Base-by-base conservation (phyloP, 2,888 invertebrate genomes). In the Ferdinandea cuprea region DNA sequence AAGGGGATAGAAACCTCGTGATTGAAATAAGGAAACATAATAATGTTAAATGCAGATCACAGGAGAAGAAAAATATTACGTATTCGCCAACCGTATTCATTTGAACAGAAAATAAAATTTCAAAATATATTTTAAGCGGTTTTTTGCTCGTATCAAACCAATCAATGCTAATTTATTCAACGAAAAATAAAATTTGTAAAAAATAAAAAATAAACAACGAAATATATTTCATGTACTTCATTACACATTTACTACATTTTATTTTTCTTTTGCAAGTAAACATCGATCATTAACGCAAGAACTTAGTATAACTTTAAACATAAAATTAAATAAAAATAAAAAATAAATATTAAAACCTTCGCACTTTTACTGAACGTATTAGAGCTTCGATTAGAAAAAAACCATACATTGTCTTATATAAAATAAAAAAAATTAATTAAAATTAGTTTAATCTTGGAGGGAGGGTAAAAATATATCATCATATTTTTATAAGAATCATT, bases 321-420 rank as follows among this genome's bases (percentile, higher is more conserved):
- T 25, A 25, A 81, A 85, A 86, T 40, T 72, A 85, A 85, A 88
- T 86, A 86, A 86, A 86, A 86, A 4, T 11, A 4, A 44, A 9
- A 9, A 21, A 5, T 19, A 86, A 86, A 87, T 48, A 15, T 9
- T 59, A 73, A 73, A 58, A 58, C 66, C 68, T 79, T 85, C 61
- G 65, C 78, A 63, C 66, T 79, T 85, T 88, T 88, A 89, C 89
- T 89, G 89, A 87, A 89, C 88, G 88, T 89, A 88, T 86, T 87
- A 89, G 89, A 89, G 89, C 89, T 89, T 89, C 89, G 89, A 89
- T 89, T 88, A 85, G 83, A 86, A 87, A 30, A 85, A 63, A 35
- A 46, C 48, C 54, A 56, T 65, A 32, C 7, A 50, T 28, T 32
- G 11, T 17, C 5, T 25, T 25, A 25, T 25, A 3, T 25, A 5